Base-by-base conservation (phyloP, 2,113 vertebrate species). In the Dipodomys spectabilis region DNA sequence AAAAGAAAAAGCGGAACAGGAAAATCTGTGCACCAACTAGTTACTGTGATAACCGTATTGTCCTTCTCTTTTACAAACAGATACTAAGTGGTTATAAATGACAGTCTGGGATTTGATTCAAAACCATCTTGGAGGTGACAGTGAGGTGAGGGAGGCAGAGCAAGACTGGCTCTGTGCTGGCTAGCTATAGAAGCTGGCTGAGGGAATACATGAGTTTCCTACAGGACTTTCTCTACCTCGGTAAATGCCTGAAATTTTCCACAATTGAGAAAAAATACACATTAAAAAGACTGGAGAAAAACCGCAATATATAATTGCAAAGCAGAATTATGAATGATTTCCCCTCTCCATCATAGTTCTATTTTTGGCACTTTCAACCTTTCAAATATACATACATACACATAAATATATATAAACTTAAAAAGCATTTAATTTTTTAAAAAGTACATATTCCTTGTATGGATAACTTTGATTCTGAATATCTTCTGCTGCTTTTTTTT, bases 341-440 rank as follows among this genome's bases (percentile, higher is more conserved):
- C 12, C 27, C 9, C 22, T 25, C 39, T n/a, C n/a, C n/a, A n/a
- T 68, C 20, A 60, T 11, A 2, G 16, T 62, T 88, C 49, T 90
- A 53, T 27, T 44, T 88, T 78, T 45, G 81, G 6, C 53, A 64
- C n/a, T 72, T 69, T 86, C 60, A 32, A 71, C 32, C 32, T 90
- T 74, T 25, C 28, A 18, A 57, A 57, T 16, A 57, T 16, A 57
- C 10, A 57, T 16, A 57, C 10, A 57, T 16, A 15, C 10, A 57
- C 13, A 57, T 16, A 57, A 8, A 57, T 57, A 57, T 12, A 57
- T 57, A 57, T n/a, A n/a, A n/a, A n/a, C n/a, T 57, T 28, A 39
- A 60, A 95, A 86, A 91, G 27, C 13, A 85, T 82, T 82, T 74
- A 92, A 75, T 72, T 68, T 75, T 67, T 78, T 92, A 94, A 90